Conservation (phyloP, 2,888 invertebrate species). For the Unio delphinus region DNA sequence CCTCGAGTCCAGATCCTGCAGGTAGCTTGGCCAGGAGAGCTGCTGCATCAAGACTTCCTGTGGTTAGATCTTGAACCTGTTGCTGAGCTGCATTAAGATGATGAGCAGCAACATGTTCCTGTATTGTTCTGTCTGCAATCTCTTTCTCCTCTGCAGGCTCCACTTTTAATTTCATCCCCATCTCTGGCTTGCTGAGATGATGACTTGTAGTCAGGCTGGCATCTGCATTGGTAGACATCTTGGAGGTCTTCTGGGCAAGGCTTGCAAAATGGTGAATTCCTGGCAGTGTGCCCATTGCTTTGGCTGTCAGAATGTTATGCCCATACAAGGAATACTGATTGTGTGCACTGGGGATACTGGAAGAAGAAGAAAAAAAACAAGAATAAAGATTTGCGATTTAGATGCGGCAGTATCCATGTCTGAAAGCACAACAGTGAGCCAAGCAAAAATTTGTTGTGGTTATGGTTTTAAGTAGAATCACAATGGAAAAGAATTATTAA, state of each 20-base stretch:
- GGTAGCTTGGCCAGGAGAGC: constrained; percentile 30
- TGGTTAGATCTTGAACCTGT: constrained; percentile 36
- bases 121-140: constrained; percentile 36
- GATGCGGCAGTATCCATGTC: too few species aligned
- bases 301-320: too few species aligned
- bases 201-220: not conserved
- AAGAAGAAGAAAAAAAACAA: not conserved
- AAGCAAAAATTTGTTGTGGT: too few species aligned
- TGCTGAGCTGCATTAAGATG: constrained; percentile 37
- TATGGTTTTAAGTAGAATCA: too few species aligned
- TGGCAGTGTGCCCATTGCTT: constrained; percentile 23
- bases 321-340: constrained; percentile 21
- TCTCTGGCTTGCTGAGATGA: constrained; percentile 5
- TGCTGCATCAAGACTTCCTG: constrained; percentile 29
- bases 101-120: constrained; percentile 35
- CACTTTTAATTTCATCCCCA: constrained; percentile 34
- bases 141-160: constrained; percentile 35
- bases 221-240: constrained; percentile 4
- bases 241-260: constrained; percentile 14
- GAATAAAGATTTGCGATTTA: too few species aligned
- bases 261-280: constrained; percentile 36
- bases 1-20: constrained; percentile 20
- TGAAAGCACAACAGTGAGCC: too few species aligned
- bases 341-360: constrained; percentile 36
- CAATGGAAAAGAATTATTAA: too few species aligned